Conservation (phyloP, 64 coral and sea anemone species). For the Stylophora pistillata region DNA sequence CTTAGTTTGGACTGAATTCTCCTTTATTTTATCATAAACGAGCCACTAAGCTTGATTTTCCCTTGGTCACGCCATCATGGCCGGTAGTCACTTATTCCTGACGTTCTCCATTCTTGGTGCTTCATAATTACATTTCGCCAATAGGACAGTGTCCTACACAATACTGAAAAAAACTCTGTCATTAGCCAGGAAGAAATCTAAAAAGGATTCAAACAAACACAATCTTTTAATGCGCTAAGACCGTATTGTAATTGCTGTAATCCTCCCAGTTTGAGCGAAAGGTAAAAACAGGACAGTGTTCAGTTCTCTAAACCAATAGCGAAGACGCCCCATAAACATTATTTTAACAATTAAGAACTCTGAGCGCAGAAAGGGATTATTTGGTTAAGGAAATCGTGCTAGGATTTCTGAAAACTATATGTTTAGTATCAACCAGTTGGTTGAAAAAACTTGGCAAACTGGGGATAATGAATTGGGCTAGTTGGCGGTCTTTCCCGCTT, state of each 20-base stretch:
- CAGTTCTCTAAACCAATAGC: not conserved
- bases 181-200: not conserved
- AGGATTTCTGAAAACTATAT: not conserved
- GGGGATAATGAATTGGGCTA: not conserved
- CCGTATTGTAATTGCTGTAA: not conserved
- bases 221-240: not conserved
- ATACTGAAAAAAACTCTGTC: too few species aligned
- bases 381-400: not conserved
- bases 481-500: not conserved
- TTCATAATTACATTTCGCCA: too few species aligned
- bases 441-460: not conserved
- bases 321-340: conserved; percentile 22
- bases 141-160: too few species aligned
- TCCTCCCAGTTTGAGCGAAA: not conserved
- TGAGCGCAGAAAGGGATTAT: not conserved
- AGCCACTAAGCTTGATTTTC: too few species aligned
- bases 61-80: too few species aligned
- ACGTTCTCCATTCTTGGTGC: too few species aligned
- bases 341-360: not conserved
- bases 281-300: not conserved
- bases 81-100: too few species aligned
- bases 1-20: too few species aligned
- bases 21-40: too few species aligned
- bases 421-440: not conserved
- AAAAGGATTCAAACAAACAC: not conserved